Percentiles rank a stretch among this genome's conserved stretches.
Evolutionary conservation across 2,888 invertebrate genomes (phyloP).

Genomic region (Drosophila austrosaltans): DNA sequence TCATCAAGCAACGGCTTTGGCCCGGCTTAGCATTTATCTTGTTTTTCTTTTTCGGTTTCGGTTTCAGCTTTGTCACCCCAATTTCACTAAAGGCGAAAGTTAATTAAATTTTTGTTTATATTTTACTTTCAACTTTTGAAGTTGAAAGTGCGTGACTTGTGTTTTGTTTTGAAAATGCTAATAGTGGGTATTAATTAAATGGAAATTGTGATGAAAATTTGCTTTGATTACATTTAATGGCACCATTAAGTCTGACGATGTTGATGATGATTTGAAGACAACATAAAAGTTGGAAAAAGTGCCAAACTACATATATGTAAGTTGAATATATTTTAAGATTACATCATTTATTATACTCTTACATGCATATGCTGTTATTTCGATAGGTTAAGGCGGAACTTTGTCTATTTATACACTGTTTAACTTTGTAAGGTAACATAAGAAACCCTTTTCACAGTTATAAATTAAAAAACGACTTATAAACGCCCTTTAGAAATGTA

Average conservation of each 20-base stretch:
- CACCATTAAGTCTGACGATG: neutral
- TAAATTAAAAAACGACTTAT: neutral
- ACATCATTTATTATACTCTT: too few species aligned
- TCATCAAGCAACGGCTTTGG: constrained; percentile 19
- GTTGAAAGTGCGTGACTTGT: constrained; percentile 39
- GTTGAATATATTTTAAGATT: neutral
- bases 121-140: constrained; percentile 56
- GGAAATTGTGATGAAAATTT: constrained; percentile 18
- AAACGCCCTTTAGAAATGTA: neutral
- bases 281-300: neutral
- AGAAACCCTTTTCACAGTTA: neutral
- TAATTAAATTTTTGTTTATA: constrained; percentile 69
- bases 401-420: too few species aligned
- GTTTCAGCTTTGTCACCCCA: constrained; percentile 27
- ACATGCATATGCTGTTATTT: too few species aligned
- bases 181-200: constrained; percentile 13
- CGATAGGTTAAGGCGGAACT: too few species aligned
- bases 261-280: neutral
- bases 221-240: constrained; percentile 12
- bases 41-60: constrained; percentile 2
- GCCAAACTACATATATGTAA: neutral
- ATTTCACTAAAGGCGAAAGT: constrained; percentile 47
- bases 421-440: neutral
- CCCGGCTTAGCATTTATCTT: constrained; percentile 7
- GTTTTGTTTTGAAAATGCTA: constrained; percentile 20